phyloP scores from a whole-genome alignment of 2,888 invertebrate genomes.

The Zygaena filipendulae region DNA sequence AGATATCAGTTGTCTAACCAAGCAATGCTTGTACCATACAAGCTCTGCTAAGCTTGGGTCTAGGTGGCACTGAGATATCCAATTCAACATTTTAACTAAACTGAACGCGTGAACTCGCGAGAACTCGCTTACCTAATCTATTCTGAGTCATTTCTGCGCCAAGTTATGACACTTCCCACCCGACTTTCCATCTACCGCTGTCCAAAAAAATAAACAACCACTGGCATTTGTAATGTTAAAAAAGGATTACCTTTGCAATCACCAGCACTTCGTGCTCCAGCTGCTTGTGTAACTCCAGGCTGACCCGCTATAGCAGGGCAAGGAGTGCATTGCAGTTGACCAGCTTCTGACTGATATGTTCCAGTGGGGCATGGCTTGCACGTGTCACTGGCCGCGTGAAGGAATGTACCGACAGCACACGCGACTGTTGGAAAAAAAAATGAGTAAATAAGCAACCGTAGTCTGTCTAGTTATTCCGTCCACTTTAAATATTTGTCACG shows the following conservation, averaged over 20 bases:
- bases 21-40: too few species aligned
- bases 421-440: conserved; percentile 70
- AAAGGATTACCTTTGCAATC: conserved; percentile 80
- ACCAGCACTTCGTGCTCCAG: conserved; percentile 87
- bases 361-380: conserved; percentile 90
- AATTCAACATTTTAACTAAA: too few species aligned
- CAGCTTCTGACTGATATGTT: conserved; percentile 93
- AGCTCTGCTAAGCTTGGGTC: too few species aligned
- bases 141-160: too few species aligned
- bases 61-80: too few species aligned
- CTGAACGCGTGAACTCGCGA: too few species aligned
- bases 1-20: too few species aligned
- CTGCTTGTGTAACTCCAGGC: conserved; percentile 86
- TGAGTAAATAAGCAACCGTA: conserved; percentile 2
- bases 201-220: too few species aligned
- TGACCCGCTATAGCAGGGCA: conserved; percentile 94
- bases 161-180: too few species aligned
- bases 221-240: too few species aligned
- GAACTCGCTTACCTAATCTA: too few species aligned
- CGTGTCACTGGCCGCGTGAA: conserved; percentile 77
- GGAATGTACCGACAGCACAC: conserved; percentile 91
- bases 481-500: neutral
- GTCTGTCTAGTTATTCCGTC: conserved; percentile 4
- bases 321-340: conserved; percentile 87
- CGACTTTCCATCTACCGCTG: too few species aligned